Evolutionary conservation across 2,113 vertebrate species (phyloP), one percentile per base, ranked within the genome.

Genomic region (Sitta europaea): DNA sequence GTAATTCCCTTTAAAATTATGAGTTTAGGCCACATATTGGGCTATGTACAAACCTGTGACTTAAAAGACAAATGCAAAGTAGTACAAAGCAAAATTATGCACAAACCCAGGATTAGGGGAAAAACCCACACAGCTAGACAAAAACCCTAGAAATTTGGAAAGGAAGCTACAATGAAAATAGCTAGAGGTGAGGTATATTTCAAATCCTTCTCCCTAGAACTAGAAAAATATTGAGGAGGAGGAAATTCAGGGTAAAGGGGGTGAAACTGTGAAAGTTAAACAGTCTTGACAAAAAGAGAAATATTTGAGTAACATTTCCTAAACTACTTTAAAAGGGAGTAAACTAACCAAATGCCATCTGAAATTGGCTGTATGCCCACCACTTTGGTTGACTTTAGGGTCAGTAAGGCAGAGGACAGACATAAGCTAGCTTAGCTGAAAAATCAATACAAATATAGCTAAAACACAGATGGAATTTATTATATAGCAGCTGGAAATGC

Each of bases 231-330:
- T 53, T 27, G 62, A 96, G 94, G 75, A 97, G 90, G 72, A 95
- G 55, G 91, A 97, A 97, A 96, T 86, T 96, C 87, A 91, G 93
- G 95, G 85, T 91, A 89, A 97, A 97, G 7, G 38, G 66, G 40
- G 17, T 76, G 72, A 96, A 97, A 91, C 6, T 95, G 77, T 89
- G 92, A 83, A 93, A 96, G 88, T 94, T 92, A 95, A 97, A 95
- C 47, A 94, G 81, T 58, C 66, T 94, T 89, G 92, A 78, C 80
- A 77, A 96, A 82, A 95, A 85, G 71, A 88, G 82, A 93, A 95
- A 93, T 84, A 92, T 95, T 95, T 97, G 95, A 96, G 33, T 88
- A 91, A 94, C 94, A 88, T 94, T 98, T 98, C 97, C 97, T 96
- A 82, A 93, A 91, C 47, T 94, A 87, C 80, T 96, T 92, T 86